Evolutionary conservation across 2,113 vertebrate species (phyloP), one percentile per base, ranked within the genome.

Genomic region (Nansenia antarctica): DNA sequence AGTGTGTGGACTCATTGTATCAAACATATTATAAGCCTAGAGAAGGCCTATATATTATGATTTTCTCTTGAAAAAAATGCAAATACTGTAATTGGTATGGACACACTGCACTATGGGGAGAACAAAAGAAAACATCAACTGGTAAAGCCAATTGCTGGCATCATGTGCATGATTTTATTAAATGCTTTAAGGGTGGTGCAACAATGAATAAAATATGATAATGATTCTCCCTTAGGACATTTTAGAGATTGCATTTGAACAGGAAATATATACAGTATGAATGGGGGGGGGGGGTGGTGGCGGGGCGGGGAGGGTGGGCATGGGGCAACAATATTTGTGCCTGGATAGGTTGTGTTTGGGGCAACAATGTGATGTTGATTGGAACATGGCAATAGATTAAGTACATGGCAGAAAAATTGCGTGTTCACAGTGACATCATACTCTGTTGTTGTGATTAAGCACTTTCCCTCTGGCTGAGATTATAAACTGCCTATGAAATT

Each of bases 121-220:
- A 42, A 4, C 3, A 42, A 15, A 15, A 42, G 18, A 42, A 4
- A 1, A 42, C 12, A 15, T 42, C 12, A 42, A 42, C 39, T 18
- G 39, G 39, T 42, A 42, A 1, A 42, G 39, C 14, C 39, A 14
- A 15, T 5, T n/a, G n/a, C n/a, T n/a, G n/a, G n/a, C n/a, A n/a
- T n/a, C n/a, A n/a, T n/a, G n/a, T n/a, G n/a, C n/a, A n/a, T n/a
- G n/a, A n/a, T n/a, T 82, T 60, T 72, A 74, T 80, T 82, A 55
- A 75, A 83, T 70, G 34, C 73, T 77, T 74, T 65, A 63, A 77
- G 78, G 66, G 57, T 53, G 72, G 62, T 81, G 66, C 71, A 8
- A 61, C 71, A 58, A 88, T 87, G 77, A 90, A 90, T 88, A 87
- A 88, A 77, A 77, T 77, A 88, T 85, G 53, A 35, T 45, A 52